Conservation (phyloP, 2,888 invertebrate species). For the Sinohyriopsis cumingii region DNA sequence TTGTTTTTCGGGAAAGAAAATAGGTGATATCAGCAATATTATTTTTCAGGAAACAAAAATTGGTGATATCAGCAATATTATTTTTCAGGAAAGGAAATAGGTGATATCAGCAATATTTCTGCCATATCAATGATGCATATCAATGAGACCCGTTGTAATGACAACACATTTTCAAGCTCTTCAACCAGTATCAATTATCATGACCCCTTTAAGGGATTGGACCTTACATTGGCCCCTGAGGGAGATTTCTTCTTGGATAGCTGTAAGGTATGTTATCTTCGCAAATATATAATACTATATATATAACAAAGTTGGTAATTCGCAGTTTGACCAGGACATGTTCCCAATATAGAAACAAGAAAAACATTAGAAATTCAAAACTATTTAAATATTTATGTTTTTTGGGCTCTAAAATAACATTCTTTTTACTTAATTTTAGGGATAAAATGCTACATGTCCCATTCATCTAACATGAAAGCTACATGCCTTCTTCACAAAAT, state of each 20-base stretch:
- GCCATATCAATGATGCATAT: constrained; percentile 45
- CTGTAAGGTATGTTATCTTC: constrained; percentile 78
- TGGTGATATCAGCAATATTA: neutral
- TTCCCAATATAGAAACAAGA: too few species aligned
- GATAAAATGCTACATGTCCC: too few species aligned
- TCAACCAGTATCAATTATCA: constrained; percentile 17
- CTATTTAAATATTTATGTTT: too few species aligned
- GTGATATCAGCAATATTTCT: constrained; percentile 53
- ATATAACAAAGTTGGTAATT: neutral
- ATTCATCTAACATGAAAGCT: too few species aligned
- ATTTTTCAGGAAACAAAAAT: constrained; percentile 12
- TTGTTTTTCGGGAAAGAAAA: constrained; percentile 10
- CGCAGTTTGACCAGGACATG: too few species aligned
- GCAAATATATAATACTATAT: too few species aligned
- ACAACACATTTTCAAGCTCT: constrained; percentile 22
- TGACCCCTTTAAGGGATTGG: constrained; percentile 71
- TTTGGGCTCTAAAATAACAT: too few species aligned
- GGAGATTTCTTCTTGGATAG: constrained; percentile 88
- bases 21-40: constrained; percentile 49
- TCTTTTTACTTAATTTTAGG: too few species aligned
- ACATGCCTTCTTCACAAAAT: too few species aligned
- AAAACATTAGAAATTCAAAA: too few species aligned
- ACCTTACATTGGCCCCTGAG: constrained; percentile 81
- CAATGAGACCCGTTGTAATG: constrained; percentile 54
- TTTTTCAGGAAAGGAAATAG: constrained; percentile 11